Evolutionary conservation across 1,140 invertebrate genomes (phyloP).

Genomic region (Sycophaga agraensis): DNA sequence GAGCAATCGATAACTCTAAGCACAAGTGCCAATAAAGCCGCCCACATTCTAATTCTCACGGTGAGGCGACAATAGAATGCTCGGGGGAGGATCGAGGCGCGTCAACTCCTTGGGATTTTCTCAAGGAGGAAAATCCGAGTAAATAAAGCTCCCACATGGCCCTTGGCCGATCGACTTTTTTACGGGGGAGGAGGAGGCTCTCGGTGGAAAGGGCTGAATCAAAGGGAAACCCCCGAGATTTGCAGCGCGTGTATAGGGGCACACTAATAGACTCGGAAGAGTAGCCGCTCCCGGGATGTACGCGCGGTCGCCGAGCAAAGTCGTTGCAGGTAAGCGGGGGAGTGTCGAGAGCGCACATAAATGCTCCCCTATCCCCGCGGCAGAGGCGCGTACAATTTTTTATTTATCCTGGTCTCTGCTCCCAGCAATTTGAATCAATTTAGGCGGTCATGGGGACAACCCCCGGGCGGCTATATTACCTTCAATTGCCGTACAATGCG

Average conservation of each 20-base stretch:
- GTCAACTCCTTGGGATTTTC: background rate
- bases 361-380: conserved; percentile 17
- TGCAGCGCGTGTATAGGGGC: conserved; percentile 7
- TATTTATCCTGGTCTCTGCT: conserved; percentile 5
- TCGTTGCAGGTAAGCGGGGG: background rate
- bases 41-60: conserved; percentile 23
- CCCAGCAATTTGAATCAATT: conserved; percentile 23
- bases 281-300: too few relatives aligned
- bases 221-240: conserved; percentile 3
- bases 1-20: background rate
- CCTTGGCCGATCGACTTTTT: background rate
- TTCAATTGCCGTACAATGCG: conserved; percentile 23
- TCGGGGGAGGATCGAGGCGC: background rate
- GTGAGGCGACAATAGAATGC: background rate
- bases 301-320: background rate
- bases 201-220: conserved; percentile 10
- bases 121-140: background rate
- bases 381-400: background rate
- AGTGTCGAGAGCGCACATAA: background rate
- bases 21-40: conserved; percentile 11
- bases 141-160: conserved; percentile 4
- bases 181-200: too few relatives aligned
- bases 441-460: conserved; percentile 5
- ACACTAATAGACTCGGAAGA: conserved; percentile 4
- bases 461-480: conserved; percentile 3